Conservation (phyloP, 35 echinoderm and acorn worm genomes). For the Heliocidaris tuberculata region DNA sequence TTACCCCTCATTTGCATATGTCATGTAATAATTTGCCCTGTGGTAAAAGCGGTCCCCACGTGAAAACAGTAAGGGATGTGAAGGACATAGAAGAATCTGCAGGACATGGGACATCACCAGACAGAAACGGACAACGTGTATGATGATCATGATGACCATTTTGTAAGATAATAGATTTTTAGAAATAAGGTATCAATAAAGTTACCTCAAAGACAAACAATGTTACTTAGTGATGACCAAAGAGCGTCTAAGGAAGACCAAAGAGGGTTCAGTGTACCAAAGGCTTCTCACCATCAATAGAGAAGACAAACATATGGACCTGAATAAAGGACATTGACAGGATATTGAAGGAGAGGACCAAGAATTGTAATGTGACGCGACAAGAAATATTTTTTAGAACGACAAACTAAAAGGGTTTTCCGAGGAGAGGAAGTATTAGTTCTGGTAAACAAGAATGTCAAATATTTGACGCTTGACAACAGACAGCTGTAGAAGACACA, state of each 20-base stretch:
- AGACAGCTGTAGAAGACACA: neutral
- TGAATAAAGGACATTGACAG: neutral
- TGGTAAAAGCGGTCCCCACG: conserved; percentile 42
- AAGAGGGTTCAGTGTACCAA: neutral
- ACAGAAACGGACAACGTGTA: neutral
- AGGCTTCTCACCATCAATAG: neutral
- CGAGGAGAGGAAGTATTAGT: neutral
- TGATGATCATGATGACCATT: no score
- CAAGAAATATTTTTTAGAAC: neutral
- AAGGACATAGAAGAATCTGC: neutral
- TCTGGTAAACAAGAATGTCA: neutral
- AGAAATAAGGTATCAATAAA: no score
- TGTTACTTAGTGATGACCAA: no score
- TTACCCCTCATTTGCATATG: conserved; percentile 86
- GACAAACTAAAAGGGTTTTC: neutral
- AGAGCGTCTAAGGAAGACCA: no score
- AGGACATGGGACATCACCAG: neutral
- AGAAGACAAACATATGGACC: neutral
- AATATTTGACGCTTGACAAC: neutral
- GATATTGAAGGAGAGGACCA: neutral
- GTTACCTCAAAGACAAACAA: no score
- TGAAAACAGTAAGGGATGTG: conserved; percentile 3
- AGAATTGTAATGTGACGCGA: neutral
- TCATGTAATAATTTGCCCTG: conserved; percentile 93
- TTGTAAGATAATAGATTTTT: no score